Percentiles rank a stretch among this genome's conserved stretches.
These are phyloP conservation scores for Rhopalosiphum padi DNA, from an alignment of 1,140 invertebrate genomes.

Conservation along the genomic window DNA sequence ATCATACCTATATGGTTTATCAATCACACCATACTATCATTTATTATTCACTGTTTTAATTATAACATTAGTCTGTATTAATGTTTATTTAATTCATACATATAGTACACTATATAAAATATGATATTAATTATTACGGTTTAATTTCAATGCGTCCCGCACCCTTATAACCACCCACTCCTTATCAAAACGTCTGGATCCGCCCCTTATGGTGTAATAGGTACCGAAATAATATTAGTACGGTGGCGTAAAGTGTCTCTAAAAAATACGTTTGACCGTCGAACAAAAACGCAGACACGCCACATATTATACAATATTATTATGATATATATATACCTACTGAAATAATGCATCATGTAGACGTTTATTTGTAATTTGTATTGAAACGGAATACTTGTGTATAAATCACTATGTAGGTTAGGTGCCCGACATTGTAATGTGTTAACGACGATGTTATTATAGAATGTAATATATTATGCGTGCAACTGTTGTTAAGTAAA, in stretches of 20 bases:
- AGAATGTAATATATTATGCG: neutral
- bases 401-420: neutral
- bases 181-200: neutral
- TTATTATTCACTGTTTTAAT: neutral
- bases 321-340: neutral
- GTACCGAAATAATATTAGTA: neutral
- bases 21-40: neutral
- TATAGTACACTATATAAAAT: too few species aligned
- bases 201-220: too few species aligned
- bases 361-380: neutral
- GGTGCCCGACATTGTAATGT: neutral
- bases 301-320: neutral
- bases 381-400: neutral
- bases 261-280: neutral
- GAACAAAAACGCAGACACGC: neutral
- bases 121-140: neutral
- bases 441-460: neutral
- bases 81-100: too few species aligned
- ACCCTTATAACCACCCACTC: neutral
- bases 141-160: neutral
- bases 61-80: neutral
- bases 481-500: neutral
- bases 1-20: neutral
- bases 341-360: neutral
- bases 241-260: neutral